Base-by-base conservation (phyloP, 2,888 invertebrate species). In the Pemphredon lugubris region DNA sequence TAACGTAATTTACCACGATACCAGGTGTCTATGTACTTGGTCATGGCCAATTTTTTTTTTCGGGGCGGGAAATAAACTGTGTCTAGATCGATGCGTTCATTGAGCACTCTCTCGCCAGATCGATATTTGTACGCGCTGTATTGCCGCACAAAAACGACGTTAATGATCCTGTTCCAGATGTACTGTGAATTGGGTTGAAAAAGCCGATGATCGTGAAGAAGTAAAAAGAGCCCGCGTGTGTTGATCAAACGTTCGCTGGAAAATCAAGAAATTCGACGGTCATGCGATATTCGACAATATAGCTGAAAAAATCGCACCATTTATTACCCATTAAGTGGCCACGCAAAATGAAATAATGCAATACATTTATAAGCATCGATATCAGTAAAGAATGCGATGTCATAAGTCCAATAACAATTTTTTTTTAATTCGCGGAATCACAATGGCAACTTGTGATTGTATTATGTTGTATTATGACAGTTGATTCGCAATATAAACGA, bases 131-230 rank as follows among this genome's bases (percentile, higher is more conserved):
- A 70, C 4, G 59, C 60, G 7, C 69, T 89, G 81, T 93, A 93
- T 77, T 92, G 91, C 48, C 92, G 92, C 11, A 96, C 90, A 76
- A 96, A 96, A 5, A 96, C 88, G 0, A 95, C 93, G 79, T 95
- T 94, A 14, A 96, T 92, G 48, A 96, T 93, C 70, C 94, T 92
- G 70, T 93, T 94, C 96, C 96, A 96, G 11, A 96, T 87, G 81
- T 94, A 94, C 81, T 94, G 92, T 70, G 94, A 90, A 3, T 94
- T 92, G 72, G 92, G 91, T 53, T 91, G 91, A 80, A 95, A 94
- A 1, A 96, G 90, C 3, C 94, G 90, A 64, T 91, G 90, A 87
- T 96, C 95, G 86, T 95, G 92, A 0, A 96, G 90, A 63, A 96
- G 88, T 34, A 96, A 90, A 83, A 93, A 96, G 77, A 93, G 94